These are phyloP conservation scores for Sminthopsis crassicaudata DNA, from an alignment of 2,113 vertebrate species.

Conservation along the genomic window DNA sequence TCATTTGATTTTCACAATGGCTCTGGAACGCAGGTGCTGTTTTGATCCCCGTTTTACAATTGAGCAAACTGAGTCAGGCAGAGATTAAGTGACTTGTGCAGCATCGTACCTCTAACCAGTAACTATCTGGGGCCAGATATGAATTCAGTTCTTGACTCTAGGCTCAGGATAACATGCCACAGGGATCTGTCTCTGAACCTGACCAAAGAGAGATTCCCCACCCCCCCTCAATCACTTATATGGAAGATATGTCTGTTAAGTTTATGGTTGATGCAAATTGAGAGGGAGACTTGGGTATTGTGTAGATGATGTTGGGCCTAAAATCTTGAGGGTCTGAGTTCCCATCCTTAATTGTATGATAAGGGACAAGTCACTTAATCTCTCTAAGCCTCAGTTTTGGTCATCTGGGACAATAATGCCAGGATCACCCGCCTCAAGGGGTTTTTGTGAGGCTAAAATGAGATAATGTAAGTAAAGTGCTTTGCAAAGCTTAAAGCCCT, in stretches of 20 bases:
- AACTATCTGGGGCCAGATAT: neutral
- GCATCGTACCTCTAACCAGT: neutral
- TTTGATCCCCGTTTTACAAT: neutral
- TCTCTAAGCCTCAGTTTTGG: neutral
- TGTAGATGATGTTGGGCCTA: neutral
- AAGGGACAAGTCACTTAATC: neutral
- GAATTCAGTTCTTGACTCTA: neutral
- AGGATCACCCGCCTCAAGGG: neutral
- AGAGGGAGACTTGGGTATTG: neutral
- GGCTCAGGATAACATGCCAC: neutral
- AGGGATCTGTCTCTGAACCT: neutral
- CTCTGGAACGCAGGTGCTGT: neutral
- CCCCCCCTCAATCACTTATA: neutral
- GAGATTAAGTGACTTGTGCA: neutral
- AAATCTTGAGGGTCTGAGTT: neutral
- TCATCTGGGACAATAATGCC: neutral
- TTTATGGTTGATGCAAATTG: neutral
- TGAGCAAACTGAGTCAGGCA: neutral
- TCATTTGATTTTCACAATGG: neutral
- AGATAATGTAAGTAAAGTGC: neutral
- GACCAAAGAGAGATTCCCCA: neutral
- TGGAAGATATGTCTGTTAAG: neutral
- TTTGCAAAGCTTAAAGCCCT: neutral
- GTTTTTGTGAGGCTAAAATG: neutral
- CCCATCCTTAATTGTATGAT: neutral